A percentile compares a stretch with the other conserved stretches of the same genome.
These are phyloP conservation scores for Pocillopora grandis DNA, from an alignment of 92 coral and sea anemone species.

Conservation along the genomic window DNA sequence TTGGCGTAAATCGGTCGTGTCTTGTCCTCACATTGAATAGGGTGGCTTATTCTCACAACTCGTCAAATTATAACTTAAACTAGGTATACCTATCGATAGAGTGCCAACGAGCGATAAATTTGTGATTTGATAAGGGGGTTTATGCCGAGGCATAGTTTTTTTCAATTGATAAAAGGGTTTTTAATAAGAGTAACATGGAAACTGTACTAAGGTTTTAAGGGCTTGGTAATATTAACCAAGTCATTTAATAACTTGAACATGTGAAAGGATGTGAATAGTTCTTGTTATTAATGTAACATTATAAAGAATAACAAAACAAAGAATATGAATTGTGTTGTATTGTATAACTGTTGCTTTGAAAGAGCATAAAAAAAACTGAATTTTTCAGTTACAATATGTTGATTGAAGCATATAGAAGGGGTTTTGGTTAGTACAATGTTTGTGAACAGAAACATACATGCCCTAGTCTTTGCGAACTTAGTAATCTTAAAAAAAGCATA, in stretches of 20 bases:
- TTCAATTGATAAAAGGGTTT: background rate
- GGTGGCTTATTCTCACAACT: too few species aligned
- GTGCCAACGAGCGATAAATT: background rate
- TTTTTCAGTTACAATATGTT: too few species aligned
- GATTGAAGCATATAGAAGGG: background rate
- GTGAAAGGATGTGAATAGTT: background rate
- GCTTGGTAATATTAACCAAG: background rate
- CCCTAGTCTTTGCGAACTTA: background rate
- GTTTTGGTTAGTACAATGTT: conserved; percentile 1
- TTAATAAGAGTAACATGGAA: background rate
- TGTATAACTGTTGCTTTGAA: too few species aligned
- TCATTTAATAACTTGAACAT: background rate
- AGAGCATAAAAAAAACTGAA: too few species aligned
- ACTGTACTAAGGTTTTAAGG: background rate
- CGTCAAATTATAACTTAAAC: background rate
- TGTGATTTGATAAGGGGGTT: too few species aligned
- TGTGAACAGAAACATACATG: conserved; percentile 21
- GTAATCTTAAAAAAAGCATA: conserved; percentile 10
- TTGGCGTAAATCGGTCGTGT: too few species aligned
- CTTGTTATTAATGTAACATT: too few species aligned
- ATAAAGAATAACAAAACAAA: too few species aligned
- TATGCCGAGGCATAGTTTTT: background rate
- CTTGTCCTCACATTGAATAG: too few species aligned
- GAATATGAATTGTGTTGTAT: too few species aligned
- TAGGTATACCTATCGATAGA: conserved; percentile 11